Base-by-base conservation (phyloP, 2,888 invertebrate genomes). In the Pollenia amentaria region DNA sequence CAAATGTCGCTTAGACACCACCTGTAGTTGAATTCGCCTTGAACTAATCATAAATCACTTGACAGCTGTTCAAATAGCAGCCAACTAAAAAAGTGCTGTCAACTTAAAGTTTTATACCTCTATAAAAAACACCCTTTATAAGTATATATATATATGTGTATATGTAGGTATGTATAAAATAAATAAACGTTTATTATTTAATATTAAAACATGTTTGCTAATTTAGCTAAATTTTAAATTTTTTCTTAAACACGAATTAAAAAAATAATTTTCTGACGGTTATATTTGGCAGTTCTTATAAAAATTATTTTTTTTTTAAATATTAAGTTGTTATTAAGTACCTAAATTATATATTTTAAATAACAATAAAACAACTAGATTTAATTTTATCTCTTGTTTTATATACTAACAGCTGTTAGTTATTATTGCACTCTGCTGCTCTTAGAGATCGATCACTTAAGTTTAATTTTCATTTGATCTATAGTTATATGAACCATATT, bases 401-500 rank as follows among this genome's bases (percentile, higher is more conserved):
- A 44, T 42, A 51, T 44, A 16, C 10, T 11, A 12, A 64, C 55
- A 80, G 46, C 64, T 72, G 64, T 64, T 53, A 10, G 2, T 16
- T 29, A 57, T 70, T 51, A 60, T 12, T 65, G 16, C 18, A 16
- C 14, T 75, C 40, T 18, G 40, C 29, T 16, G 48, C 48, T 48
- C 3, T 44, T 57, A 29, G 42, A 29, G 42, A 21, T 18, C 21
- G n/a, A 6, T 4, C n/a, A 46, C n/a, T 65, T 44, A 14, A 42
- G 46, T 67, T 67, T 38, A 69, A 40, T 53, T 69, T n/a, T 69
- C 51, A 38, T 51, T 69, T 40, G 16, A 67, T 14, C 29, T 48
- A 21, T n/a, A 51, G 29, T 67, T 16, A 48, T 48, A 51, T 48
- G 38, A 38, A 46, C 48, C 42, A 67, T 29, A 62, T 62, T 40